phyloP scores from a whole-genome alignment of 1,140 invertebrate species.

The Orchesella cincta region DNA sequence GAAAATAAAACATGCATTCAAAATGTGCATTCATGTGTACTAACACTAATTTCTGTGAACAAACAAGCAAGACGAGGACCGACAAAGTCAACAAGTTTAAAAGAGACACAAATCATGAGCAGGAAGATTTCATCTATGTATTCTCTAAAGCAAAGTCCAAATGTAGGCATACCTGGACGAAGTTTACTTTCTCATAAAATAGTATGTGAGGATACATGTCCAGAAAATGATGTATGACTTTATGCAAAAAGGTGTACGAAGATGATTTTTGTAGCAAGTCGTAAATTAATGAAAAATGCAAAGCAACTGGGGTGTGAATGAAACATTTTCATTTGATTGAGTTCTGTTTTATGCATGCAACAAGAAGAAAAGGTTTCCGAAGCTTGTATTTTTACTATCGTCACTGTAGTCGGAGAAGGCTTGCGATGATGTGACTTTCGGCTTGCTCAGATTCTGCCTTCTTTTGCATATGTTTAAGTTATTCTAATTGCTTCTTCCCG shows the following conservation, averaged over 20 bases:
- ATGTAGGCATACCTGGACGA: too few species aligned
- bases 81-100: slow-evolving; percentile 29
- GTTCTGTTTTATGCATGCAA: background rate
- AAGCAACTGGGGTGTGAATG: slow-evolving; percentile 21
- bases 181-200: too few species aligned
- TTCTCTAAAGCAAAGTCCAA: too few species aligned
- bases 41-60: slow-evolving; percentile 18
- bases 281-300: slow-evolving; percentile 30
- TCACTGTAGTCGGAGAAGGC: too few species aligned
- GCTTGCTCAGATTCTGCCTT: too few species aligned
- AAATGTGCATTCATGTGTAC: slow-evolving; percentile 9
- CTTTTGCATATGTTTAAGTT: too few species aligned
- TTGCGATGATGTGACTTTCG: too few species aligned
- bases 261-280: background rate
- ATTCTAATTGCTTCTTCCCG: too few species aligned
- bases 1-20: too few species aligned
- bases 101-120: slow-evolving; percentile 26
- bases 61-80: slow-evolving; percentile 14
- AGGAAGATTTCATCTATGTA: background rate
- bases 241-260: slow-evolving; percentile 20
- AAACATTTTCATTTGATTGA: slow-evolving; percentile 24
- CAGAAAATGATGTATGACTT: slow-evolving; percentile 22
- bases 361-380: background rate
- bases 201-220: background rate
- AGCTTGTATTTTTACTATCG: too few species aligned